These are phyloP conservation scores for Orycteropus afer DNA, from an alignment of 2,113 vertebrate species.

Conservation along the genomic window DNA sequence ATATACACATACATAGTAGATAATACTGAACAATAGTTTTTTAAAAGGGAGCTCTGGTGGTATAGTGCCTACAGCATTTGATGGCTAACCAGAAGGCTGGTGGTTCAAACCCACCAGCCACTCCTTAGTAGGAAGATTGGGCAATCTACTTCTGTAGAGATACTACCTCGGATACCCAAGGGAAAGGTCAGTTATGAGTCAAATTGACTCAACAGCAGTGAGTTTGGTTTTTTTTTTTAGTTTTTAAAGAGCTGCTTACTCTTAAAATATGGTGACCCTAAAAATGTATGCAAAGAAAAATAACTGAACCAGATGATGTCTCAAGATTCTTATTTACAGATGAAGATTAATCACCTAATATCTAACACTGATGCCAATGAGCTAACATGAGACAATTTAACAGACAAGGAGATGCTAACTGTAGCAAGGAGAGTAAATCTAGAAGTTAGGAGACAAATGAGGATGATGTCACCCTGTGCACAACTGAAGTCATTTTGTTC, in stretches of 20 bases:
- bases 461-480: constrained; percentile 2
- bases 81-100: no score
- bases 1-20: background rate
- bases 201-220: no score
- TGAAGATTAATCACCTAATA: constrained; percentile 46
- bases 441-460: constrained; percentile 29
- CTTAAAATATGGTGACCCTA: constrained; percentile 33
- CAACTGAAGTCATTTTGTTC: background rate
- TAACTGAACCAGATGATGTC: constrained; percentile 10
- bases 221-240: no score
- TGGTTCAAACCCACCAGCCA: no score
- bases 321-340: constrained; percentile 45
- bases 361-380: background rate
- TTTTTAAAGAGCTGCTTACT: background rate
- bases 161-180: no score
- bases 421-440: constrained; percentile 52
- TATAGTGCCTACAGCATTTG: no score
- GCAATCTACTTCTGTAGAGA: no score
- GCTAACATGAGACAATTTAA: constrained; percentile 56
- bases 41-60: no score
- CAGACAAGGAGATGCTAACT: constrained; percentile 58
- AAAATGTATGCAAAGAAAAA: constrained; percentile 38
- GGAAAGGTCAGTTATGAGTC: no score
- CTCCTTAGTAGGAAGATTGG: no score
- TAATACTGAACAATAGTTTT: background rate